A percentile compares a stretch with the other conserved stretches of the same genome.
Conservation (phyloP, 2,797 vertebrate species). For the Thunnus albacares region DNA sequence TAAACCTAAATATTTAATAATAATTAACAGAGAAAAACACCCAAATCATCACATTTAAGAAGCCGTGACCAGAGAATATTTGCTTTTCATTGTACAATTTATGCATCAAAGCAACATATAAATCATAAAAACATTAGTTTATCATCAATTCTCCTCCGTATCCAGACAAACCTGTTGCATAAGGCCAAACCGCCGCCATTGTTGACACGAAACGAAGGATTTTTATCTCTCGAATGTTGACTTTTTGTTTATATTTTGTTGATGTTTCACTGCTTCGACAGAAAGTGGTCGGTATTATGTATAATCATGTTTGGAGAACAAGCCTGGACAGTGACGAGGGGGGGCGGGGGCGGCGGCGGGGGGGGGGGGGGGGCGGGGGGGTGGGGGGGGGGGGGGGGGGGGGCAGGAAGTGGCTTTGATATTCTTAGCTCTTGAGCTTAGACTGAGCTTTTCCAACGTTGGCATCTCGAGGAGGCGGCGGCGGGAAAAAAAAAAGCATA, state of each 20-base stretch:
- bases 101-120: too few relatives aligned
- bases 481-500: background rate
- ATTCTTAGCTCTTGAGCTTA: constrained; percentile 34
- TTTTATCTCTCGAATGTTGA: background rate
- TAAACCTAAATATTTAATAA: too few relatives aligned
- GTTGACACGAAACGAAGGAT: background rate
- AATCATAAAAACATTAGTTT: too few relatives aligned
- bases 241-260: background rate
- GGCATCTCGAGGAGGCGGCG: constrained; percentile 13
- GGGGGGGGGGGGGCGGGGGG: constrained; percentile 38
- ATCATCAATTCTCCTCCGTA: too few relatives aligned
- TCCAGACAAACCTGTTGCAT: too few relatives aligned
- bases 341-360: constrained; percentile 44
- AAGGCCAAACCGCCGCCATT: too few relatives aligned
- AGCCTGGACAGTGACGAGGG: background rate
- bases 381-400: constrained; percentile 32
- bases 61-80: too few relatives aligned
- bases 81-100: too few relatives aligned
- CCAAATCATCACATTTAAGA: too few relatives aligned
- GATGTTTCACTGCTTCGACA: background rate
- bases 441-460: constrained; percentile 23
- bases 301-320: background rate
- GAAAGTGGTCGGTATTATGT: background rate
- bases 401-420: constrained; percentile 54
- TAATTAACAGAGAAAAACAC: too few relatives aligned